phyloP scores from a whole-genome alignment of 2,888 invertebrate genomes.

The Chorisops tibialis region DNA sequence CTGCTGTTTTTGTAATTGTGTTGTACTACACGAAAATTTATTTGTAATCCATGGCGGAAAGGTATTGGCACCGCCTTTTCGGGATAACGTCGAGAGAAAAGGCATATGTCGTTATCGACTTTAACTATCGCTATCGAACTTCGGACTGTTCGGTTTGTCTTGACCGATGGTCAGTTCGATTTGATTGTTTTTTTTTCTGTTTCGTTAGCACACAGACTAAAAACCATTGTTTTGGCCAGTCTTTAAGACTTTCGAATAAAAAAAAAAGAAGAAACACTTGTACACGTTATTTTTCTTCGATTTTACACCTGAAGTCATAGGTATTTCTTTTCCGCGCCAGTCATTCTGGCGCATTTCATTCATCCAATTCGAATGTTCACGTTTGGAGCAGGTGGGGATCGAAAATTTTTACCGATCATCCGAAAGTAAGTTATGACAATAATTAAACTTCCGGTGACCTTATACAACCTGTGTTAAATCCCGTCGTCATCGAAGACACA shows the following conservation, averaged over 20 bases:
- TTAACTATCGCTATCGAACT: too few species aligned
- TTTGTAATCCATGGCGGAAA: conserved; percentile 23
- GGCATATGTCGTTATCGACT: conserved; percentile 13
- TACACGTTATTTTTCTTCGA: too few species aligned
- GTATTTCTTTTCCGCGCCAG: too few species aligned
- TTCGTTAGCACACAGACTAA: too few species aligned
- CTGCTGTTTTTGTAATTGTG: conserved; percentile 23
- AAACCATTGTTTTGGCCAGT: too few species aligned
- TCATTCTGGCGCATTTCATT: neutral
- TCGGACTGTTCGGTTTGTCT: too few species aligned
- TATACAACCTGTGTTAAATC: conserved; percentile 3
- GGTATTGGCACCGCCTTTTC: conserved; percentile 17
- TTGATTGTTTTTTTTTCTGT: too few species aligned
- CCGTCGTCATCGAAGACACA: too few species aligned
- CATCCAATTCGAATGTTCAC: conserved; percentile 19
- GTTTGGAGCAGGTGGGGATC: conserved; percentile 17
- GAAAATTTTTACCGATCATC: conserved; percentile 13
- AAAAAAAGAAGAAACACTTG: too few species aligned
- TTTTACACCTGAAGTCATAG: too few species aligned
- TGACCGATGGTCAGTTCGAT: too few species aligned
- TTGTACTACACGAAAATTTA: conserved; percentile 13
- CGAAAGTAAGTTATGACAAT: conserved; percentile 19
- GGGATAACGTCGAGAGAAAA: conserved; percentile 16
- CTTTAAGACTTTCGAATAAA: too few species aligned
- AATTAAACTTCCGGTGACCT: conserved; percentile 26